phyloP scores from a whole-genome alignment of 2,888 invertebrate genomes.

The Phoronis australis region DNA sequence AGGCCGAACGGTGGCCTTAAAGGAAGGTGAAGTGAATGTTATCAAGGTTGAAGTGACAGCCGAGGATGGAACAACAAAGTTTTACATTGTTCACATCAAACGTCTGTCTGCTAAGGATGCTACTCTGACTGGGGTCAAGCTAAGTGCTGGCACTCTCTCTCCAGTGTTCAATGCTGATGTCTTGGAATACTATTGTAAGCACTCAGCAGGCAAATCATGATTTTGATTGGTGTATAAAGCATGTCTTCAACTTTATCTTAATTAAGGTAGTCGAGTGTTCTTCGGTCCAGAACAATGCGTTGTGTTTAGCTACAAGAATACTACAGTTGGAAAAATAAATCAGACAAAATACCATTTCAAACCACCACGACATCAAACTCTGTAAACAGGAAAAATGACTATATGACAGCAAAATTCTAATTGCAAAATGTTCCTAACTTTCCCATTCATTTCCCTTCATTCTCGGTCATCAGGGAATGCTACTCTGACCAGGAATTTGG shows the following conservation, averaged over 20 bases:
- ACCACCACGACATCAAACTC: no score
- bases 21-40: slow-evolving; percentile 43
- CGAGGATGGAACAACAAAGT: slow-evolving; percentile 48
- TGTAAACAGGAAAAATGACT: no score
- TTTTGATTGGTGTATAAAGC: not conserved
- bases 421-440: no score
- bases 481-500: no score
- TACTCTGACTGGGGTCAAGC: slow-evolving; percentile 29
- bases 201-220: no score
- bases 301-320: not conserved
- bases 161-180: slow-evolving; percentile 35
- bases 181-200: slow-evolving; percentile 34
- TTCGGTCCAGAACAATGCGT: not conserved
- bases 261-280: not conserved
- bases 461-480: no score
- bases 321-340: no score
- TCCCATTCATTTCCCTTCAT: no score
- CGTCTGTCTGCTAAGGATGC: slow-evolving; percentile 49
- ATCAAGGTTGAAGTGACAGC: slow-evolving; percentile 50
- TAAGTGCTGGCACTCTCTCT: slow-evolving; percentile 27
- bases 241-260: not conserved
- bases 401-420: no score
- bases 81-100: slow-evolving; percentile 40
- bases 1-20: slow-evolving; percentile 35
- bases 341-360: no score